Conservation (phyloP, 2,797 vertebrate species). For the Thaleichthys pacificus region DNA sequence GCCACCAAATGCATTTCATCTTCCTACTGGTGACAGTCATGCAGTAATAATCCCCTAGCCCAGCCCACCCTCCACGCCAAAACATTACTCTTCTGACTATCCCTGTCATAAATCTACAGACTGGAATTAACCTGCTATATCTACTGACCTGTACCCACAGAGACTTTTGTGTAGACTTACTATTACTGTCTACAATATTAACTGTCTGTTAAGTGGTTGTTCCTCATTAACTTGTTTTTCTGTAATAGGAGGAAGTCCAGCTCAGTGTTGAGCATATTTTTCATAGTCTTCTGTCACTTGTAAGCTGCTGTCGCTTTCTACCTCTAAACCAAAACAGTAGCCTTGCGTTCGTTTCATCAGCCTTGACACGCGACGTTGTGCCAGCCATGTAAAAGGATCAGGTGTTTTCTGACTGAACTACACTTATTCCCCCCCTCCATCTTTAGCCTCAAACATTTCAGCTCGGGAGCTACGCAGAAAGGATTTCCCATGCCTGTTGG, state of each 20-base stretch:
- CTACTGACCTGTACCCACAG: neutral
- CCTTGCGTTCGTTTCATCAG: neutral
- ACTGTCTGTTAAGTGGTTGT: no score
- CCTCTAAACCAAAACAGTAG: neutral
- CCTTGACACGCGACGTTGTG: neutral
- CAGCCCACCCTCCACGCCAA: conserved; percentile 25
- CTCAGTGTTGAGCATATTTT: neutral
- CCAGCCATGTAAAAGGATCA: conserved; percentile 8
- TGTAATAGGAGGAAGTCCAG: neutral
- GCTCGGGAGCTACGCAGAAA: neutral
- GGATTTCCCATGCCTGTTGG: conserved; percentile 26
- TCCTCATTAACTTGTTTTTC: neutral
- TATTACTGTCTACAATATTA: neutral
- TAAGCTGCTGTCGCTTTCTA: no score
- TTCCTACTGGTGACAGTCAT: conserved; percentile 51
- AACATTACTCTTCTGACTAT: conserved; percentile 19
- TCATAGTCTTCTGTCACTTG: neutral
- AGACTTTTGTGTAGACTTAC: neutral
- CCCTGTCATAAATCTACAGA: conserved; percentile 35
- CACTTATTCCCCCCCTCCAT: neutral
- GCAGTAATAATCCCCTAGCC: conserved; percentile 45
- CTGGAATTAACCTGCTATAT: neutral
- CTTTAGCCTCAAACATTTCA: conserved; percentile 8
- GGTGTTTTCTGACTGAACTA: conserved; percentile 8
- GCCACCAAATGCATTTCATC: conserved; percentile 55